Evolutionary conservation across 35 echinoderm and acorn worm genomes (phyloP).

Genomic region (Hemicentrotus pulcherrimus): DNA sequence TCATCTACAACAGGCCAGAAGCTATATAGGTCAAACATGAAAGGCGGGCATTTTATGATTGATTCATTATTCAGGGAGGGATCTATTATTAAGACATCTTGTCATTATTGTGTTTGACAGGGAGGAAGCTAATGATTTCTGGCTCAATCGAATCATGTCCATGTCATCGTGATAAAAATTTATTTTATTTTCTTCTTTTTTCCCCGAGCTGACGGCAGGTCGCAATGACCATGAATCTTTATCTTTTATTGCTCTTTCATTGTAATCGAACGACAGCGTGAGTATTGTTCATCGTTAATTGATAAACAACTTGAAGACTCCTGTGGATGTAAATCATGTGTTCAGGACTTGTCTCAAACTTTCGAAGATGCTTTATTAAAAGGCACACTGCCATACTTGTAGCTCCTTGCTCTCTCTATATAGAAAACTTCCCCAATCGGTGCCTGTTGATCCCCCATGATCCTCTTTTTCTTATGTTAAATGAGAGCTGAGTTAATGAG

Average conservation of each 20-base stretch:
- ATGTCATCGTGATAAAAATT: background rate
- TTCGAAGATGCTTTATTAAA: background rate
- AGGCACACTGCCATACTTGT: no score
- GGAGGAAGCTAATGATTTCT: conserved; percentile 32
- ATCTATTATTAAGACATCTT: background rate
- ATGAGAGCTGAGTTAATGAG: no score
- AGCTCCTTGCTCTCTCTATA: no score
- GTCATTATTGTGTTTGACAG: conserved; percentile 9
- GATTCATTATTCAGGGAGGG: conserved; percentile 36
- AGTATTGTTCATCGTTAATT: no score
- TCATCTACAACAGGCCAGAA: conserved; percentile 5
- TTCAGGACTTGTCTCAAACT: background rate
- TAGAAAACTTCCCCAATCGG: no score
- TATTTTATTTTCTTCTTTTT: background rate
- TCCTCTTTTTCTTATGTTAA: no score
- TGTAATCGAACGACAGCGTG: background rate
- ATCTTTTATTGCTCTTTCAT: background rate
- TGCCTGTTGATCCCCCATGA: no score
- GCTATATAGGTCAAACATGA: conserved; percentile 8
- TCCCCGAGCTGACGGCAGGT: background rate
- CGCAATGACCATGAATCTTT: background rate
- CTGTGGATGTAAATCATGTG: background rate
- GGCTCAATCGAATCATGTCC: background rate
- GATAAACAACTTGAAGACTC: no score
- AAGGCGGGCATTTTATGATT: conserved; percentile 29